Evolutionary conservation across 2,888 invertebrate species (phyloP).

Genomic region (Phyllotreta striolata): DNA sequence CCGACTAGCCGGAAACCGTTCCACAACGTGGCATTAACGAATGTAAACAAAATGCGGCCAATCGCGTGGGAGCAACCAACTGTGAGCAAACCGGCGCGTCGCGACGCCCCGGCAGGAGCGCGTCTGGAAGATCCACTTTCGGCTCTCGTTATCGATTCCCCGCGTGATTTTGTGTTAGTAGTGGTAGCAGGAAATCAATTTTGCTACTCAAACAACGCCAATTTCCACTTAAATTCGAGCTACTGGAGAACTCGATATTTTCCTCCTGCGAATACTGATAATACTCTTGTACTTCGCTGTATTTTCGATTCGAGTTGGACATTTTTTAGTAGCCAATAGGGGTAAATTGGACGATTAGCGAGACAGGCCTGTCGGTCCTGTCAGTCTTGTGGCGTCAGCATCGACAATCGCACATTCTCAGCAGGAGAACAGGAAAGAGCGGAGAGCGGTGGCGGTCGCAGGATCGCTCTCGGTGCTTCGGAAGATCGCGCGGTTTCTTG

Average conservation of each 20-base stretch:
- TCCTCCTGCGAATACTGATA: too few relatives aligned
- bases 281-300: not conserved
- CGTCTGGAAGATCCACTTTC: not conserved
- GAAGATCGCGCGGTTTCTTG: too few relatives aligned
- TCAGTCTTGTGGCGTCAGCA: constrained; percentile 54
- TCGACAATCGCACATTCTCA: constrained; percentile 39
- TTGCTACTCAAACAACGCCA: too few relatives aligned
- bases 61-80: constrained; percentile 20
- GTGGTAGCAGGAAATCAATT: too few relatives aligned
- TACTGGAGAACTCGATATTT: too few relatives aligned
- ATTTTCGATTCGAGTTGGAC: too few relatives aligned
- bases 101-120: constrained; percentile 2
- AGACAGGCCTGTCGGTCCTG: constrained; percentile 37
- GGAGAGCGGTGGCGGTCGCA: constrained; percentile 25
- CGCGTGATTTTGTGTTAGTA: too few relatives aligned
- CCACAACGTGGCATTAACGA: constrained; percentile 41
- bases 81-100: constrained; percentile 11
- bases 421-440: constrained; percentile 32
- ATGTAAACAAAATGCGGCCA: constrained; percentile 38
- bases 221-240: too few relatives aligned
- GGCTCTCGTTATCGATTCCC: not conserved
- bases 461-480: not conserved
- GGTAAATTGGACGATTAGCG: not conserved
- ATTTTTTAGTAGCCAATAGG: too few relatives aligned
- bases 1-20: constrained; percentile 37